Evolutionary conservation across 2,113 vertebrate species (phyloP).

Genomic region (Alethe castanea): DNA sequence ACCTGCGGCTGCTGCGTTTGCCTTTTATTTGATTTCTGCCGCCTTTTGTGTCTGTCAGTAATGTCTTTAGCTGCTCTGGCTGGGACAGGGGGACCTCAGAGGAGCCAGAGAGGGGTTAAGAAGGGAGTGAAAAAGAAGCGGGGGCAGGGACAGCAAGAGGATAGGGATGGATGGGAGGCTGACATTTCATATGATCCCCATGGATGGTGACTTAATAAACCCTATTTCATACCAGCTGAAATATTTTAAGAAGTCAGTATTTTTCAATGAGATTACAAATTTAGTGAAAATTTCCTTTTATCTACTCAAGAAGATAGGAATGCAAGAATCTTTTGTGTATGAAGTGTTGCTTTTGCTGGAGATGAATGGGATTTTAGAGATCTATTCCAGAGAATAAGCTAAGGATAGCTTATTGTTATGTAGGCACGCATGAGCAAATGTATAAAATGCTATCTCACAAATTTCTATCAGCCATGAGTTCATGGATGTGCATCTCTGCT

Average conservation of each 20-base stretch:
- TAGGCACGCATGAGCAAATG: not conserved
- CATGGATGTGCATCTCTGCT: not conserved
- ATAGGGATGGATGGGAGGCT: not conserved
- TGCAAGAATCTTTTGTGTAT: not conserved
- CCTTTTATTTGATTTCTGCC: constrained; percentile 84
- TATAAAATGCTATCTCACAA: not conserved
- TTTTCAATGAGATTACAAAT: not conserved
- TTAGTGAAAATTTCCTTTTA: not conserved
- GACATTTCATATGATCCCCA: not conserved
- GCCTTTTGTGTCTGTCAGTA: constrained; percentile 80
- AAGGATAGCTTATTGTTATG: not conserved
- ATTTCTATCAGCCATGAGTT: not conserved
- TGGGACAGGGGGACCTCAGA: constrained; percentile 67
- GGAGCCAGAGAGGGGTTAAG: constrained; percentile 48
- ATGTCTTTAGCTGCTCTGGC: constrained; percentile 73
- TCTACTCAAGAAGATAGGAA: not conserved
- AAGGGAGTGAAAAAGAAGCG: not conserved
- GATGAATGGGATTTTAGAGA: not conserved
- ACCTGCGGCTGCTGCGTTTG: constrained; percentile 76
- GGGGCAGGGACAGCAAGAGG: not conserved
- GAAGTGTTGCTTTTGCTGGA: not conserved
- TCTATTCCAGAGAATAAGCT: not conserved
- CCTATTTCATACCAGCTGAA: not conserved
- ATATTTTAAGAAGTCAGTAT: not conserved
- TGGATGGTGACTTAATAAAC: not conserved